These are phyloP conservation scores for Nymphalis io DNA, from an alignment of 1,140 invertebrate genomes.

Conservation along the genomic window DNA sequence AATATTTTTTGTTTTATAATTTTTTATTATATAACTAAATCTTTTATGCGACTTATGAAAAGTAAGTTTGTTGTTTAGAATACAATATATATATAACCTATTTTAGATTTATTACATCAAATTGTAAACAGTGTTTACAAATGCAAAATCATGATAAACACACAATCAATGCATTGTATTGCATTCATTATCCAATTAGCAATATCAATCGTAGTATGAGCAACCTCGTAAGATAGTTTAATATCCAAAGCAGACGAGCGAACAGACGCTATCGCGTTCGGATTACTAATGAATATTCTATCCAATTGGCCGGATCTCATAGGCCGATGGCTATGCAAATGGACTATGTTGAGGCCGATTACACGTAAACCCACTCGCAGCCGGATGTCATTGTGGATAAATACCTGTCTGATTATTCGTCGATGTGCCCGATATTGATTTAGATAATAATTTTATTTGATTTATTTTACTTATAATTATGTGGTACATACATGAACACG, in stretches of 20 bases:
- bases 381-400: constrained; percentile 25
- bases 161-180: neutral
- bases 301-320: constrained; percentile 30
- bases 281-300: constrained; percentile 34
- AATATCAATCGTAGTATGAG: constrained; percentile 22
- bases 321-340: constrained; percentile 31
- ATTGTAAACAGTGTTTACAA: neutral
- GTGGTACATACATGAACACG: no score
- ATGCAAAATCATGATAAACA: neutral
- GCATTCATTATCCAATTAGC: constrained; percentile 21
- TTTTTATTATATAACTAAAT: no score
- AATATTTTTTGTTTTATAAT: no score
- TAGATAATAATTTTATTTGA: no score
- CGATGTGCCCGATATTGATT: constrained; percentile 4
- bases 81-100: no score
- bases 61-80: no score
- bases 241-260: constrained; percentile 11
- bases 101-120: neutral
- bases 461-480: no score
- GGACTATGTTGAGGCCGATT: constrained; percentile 27
- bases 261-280: constrained; percentile 13
- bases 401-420: constrained; percentile 25
- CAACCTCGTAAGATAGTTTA: constrained; percentile 31
- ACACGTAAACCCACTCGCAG: constrained; percentile 35
- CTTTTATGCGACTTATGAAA: no score